These are phyloP conservation scores for Alca torda DNA, from an alignment of 2,797 vertebrate genomes.

Conservation along the genomic window DNA sequence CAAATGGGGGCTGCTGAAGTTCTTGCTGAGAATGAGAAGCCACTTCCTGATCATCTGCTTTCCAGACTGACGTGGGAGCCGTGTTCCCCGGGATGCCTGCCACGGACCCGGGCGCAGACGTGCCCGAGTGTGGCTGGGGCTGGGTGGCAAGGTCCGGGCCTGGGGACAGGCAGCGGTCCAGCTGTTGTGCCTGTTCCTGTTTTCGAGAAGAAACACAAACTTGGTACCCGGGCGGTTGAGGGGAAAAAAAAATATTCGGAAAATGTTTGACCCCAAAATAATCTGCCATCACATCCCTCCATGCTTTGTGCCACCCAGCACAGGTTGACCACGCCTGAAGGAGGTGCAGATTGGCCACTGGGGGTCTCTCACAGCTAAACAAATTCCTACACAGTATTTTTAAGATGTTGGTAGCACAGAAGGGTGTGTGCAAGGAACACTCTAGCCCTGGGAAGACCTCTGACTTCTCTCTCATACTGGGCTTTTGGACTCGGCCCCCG, in stretches of 20 bases:
- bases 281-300: background rate
- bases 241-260: background rate
- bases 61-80: background rate
- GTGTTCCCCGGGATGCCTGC: background rate
- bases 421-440: background rate
- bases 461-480: background rate
- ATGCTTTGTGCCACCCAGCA: background rate
- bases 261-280: background rate
- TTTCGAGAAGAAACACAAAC: background rate
- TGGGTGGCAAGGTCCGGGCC: background rate
- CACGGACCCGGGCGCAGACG: fast-evolving
- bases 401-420: background rate
- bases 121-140: fast-evolving
- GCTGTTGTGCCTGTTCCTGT: background rate
- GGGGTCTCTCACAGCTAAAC: background rate
- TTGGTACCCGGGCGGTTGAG: background rate
- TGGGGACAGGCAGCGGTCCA: background rate
- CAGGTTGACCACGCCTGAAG: fast-evolving
- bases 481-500: fast-evolving
- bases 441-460: background rate
- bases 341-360: background rate
- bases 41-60: background rate
- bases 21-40: background rate
- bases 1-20: background rate
- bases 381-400: background rate